A percentile compares a stretch with the other conserved stretches of the same genome.
These are phyloP conservation scores for Paramormyrops kingsleyae DNA, from an alignment of 2,113 vertebrate genomes.

Conservation along the genomic window DNA sequence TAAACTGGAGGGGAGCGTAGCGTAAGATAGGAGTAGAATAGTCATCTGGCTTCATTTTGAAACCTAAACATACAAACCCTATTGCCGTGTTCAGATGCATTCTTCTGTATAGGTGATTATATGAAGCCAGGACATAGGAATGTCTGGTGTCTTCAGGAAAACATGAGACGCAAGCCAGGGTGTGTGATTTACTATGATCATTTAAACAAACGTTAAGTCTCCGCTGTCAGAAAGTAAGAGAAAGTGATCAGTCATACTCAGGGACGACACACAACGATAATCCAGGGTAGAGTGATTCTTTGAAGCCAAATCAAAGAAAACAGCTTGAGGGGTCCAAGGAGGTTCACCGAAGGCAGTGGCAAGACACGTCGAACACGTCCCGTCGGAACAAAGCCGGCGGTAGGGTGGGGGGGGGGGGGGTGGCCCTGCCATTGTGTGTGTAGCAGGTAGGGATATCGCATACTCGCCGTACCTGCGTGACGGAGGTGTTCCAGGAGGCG, in stretches of 20 bases:
- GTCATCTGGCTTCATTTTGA: conserved; percentile 12
- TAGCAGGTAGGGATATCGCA: neutral
- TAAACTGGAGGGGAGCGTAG: neutral
- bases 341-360: neutral
- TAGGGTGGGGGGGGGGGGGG: neutral
- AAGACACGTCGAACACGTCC: neutral
- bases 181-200: neutral
- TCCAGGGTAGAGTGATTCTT: neutral
- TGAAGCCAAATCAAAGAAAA: neutral
- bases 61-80: neutral
- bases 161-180: neutral
- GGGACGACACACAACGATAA: neutral
- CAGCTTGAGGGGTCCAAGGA: neutral
- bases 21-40: neutral
- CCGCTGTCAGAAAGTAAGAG: neutral
- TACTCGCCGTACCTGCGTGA: neutral
- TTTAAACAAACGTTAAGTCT: neutral
- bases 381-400: neutral
- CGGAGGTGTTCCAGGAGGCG: neutral
- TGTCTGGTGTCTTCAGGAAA: neutral
- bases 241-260: neutral
- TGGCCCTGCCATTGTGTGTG: neutral
- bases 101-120: neutral
- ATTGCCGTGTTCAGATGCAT: neutral
- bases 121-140: neutral